phyloP scores from a whole-genome alignment of 1,140 invertebrate genomes.

The Drosophila saltans region DNA sequence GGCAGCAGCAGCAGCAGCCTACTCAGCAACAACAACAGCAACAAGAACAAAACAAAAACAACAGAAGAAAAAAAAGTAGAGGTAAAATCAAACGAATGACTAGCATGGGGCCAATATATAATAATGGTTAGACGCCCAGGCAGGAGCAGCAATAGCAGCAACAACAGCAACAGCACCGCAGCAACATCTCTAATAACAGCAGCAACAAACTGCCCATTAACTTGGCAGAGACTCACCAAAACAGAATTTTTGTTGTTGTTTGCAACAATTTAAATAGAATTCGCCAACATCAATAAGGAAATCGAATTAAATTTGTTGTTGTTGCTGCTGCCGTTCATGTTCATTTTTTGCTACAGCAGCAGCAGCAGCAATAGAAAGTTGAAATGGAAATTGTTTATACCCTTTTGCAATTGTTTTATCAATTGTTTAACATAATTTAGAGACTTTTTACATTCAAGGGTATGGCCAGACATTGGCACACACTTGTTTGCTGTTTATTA shows the following conservation, averaged over 20 bases:
- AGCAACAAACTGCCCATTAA: constrained; percentile 56
- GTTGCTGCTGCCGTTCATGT: constrained; percentile 26
- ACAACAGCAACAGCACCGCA: constrained; percentile 19
- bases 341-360: background rate
- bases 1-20: constrained; percentile 47
- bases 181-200: constrained; percentile 46
- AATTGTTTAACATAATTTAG: constrained; percentile 5
- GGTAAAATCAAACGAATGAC: constrained; percentile 62
- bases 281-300: constrained; percentile 52
- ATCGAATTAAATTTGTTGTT: constrained; percentile 60
- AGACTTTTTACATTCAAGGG: constrained; percentile 3
- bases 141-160: constrained; percentile 23
- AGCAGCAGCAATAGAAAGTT: background rate
- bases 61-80: constrained; percentile 19
- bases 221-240: constrained; percentile 21
- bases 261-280: constrained; percentile 64
- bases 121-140: constrained; percentile 70
- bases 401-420: constrained; percentile 2
- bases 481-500: constrained; percentile 46
- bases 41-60: background rate
- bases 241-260: constrained; percentile 41
- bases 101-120: constrained; percentile 71
- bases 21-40: constrained; percentile 30
- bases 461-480: constrained; percentile 18
- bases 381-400: constrained; percentile 8